A percentile compares a stretch with the other conserved stretches of the same genome.
Conservation (phyloP, 1,140 invertebrate species). For the Temnothorax curvispinosus region DNA sequence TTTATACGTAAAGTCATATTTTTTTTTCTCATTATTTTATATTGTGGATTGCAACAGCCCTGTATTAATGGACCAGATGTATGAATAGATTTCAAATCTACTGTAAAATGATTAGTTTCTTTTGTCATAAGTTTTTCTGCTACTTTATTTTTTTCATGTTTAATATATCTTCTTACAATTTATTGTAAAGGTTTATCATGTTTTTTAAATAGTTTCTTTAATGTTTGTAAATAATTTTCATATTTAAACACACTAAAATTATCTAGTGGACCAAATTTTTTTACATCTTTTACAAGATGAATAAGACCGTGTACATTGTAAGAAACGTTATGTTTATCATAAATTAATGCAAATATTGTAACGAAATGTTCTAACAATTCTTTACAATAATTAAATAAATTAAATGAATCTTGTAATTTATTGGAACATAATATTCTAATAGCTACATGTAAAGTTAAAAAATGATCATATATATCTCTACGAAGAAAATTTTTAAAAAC, state of each 20-base stretch:
- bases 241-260: slow-evolving; percentile 4
- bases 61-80: neutral
- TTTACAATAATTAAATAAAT: neutral
- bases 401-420: neutral
- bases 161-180: neutral
- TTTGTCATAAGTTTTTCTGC: neutral
- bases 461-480: too few species aligned
- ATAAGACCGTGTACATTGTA: neutral
- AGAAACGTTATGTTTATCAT: neutral
- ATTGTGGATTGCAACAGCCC: neutral
- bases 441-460: neutral
- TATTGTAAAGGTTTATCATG: neutral
- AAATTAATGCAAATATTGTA: neutral
- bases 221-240: slow-evolving; percentile 18
- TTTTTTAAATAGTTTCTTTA: neutral
- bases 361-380: neutral
- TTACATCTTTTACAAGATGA: neutral
- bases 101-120: neutral
- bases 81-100: neutral
- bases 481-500: too few species aligned
- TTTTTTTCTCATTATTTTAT: neutral
- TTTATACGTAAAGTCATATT: slow-evolving; percentile 3
- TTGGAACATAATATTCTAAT: neutral
- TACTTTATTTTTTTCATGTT: neutral
- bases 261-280: neutral